Conservation (phyloP, 2,113 vertebrate genomes). For the Cygnus buccinator region DNA sequence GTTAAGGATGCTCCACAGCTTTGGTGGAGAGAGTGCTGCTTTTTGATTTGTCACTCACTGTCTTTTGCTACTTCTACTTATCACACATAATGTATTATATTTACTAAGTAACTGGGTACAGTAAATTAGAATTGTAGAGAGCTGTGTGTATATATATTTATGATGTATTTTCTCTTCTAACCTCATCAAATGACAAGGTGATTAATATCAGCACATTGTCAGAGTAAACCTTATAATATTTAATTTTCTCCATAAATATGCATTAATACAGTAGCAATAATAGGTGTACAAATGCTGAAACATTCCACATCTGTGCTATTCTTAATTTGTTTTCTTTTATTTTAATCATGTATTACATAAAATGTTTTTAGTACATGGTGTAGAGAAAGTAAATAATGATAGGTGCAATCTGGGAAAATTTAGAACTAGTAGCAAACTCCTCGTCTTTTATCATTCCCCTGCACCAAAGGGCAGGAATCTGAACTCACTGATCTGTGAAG, state of each 20-base stretch:
- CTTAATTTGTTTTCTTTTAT: not conserved
- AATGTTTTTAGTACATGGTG: not conserved
- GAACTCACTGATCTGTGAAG: not conserved
- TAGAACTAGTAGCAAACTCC: not conserved
- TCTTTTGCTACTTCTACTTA: not conserved
- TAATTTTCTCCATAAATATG: not conserved
- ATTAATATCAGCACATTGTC: not conserved
- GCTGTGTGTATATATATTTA: not conserved
- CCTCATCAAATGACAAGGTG: not conserved
- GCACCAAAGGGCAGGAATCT: not conserved
- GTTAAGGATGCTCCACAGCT: not conserved
- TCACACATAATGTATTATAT: not conserved
- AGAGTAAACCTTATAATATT: constrained; percentile 16
- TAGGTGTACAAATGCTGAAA: not conserved
- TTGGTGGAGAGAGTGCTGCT: not conserved
- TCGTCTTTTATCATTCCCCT: not conserved
- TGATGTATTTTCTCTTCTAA: not conserved
- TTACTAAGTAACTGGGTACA: not conserved
- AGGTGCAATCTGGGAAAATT: not conserved
- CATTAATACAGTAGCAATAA: not conserved
- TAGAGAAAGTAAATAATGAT: not conserved
- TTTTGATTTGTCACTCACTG: not conserved
- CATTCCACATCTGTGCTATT: not conserved
- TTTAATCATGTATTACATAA: not conserved
- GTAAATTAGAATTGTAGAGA: not conserved